Percentiles rank a stretch among this genome's conserved stretches.
These are phyloP conservation scores for Vicugna pacos DNA, from an alignment of 2,113 vertebrate genomes.

Conservation along the genomic window DNA sequence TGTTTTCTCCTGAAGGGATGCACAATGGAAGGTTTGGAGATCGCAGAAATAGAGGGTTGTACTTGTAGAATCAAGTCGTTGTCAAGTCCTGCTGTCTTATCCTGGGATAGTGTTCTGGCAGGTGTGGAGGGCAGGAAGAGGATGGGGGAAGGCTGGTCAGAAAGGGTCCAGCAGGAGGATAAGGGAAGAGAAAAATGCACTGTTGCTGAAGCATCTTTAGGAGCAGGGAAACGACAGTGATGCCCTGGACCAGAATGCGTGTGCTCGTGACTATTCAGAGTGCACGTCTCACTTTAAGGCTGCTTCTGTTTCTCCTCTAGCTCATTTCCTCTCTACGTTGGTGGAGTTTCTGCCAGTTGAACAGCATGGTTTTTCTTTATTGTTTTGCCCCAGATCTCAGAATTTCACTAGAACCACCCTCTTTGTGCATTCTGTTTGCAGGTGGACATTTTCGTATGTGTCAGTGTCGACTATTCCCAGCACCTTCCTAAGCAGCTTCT, in stretches of 20 bases:
- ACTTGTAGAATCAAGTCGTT: not conserved
- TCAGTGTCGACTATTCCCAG: not conserved
- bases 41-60: not conserved
- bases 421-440: not conserved
- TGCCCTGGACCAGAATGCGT: rapidly evolving
- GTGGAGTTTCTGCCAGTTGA: not conserved
- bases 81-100: not conserved
- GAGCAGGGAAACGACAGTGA: not conserved
- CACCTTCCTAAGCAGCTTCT: not conserved
- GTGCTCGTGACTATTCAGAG: not conserved
- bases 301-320: not conserved
- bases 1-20: not conserved
- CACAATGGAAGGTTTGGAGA: not conserved
- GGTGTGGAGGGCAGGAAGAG: not conserved
- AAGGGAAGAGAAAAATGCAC: not conserved
- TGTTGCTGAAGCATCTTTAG: not conserved
- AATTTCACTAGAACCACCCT: not conserved
- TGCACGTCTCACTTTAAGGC: not conserved
- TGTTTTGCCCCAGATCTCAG: not conserved
- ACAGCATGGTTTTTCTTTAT: not conserved
- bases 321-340: not conserved
- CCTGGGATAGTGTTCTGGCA: not conserved
- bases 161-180: not conserved
- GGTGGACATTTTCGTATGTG: not conserved
- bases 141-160: not conserved